Conservation (phyloP, 2,113 vertebrate genomes). For the Brachyistius frenatus region DNA sequence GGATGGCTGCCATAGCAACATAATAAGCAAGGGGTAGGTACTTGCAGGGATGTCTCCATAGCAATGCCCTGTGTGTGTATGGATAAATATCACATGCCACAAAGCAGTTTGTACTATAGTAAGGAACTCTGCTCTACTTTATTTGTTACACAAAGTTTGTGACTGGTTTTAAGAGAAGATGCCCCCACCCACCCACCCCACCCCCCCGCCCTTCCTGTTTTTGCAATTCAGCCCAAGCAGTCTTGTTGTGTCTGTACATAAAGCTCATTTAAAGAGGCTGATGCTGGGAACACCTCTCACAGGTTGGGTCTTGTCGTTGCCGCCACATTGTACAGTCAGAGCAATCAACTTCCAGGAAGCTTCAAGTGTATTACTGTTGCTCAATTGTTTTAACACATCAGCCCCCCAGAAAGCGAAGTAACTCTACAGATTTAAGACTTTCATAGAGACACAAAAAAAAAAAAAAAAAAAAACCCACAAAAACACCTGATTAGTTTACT, state of each 20-base stretch:
- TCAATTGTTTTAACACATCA: conserved; percentile 16
- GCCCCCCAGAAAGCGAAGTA: neutral
- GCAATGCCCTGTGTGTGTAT: conserved; percentile 80
- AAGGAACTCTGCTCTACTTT: conserved; percentile 48
- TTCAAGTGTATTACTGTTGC: conserved; percentile 14
- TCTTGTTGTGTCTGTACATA: conserved; percentile 10
- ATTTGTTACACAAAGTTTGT: conserved; percentile 36
- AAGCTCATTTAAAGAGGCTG: neutral
- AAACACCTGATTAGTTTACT: neutral
- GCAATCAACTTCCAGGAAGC: neutral
- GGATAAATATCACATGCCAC: conserved; percentile 82
- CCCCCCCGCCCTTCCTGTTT: neutral
- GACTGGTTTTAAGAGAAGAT: conserved; percentile 11
- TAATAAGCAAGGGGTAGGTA: conserved; percentile 86
- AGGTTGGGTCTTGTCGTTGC: conserved; percentile 59
- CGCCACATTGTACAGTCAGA: conserved; percentile 11
- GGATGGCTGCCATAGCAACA: conserved; percentile 86
- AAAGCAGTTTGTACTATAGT: conserved; percentile 67
- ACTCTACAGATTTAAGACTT: neutral
- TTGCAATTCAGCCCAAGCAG: neutral
- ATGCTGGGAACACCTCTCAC: conserved; percentile 44
- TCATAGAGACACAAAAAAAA: neutral
- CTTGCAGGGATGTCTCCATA: conserved; percentile 82
- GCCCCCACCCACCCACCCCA: neutral
- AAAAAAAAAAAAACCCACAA: too few species aligned